Conservation (phyloP, 2,797 vertebrate genomes). For the Phataginus tetradactyla region DNA sequence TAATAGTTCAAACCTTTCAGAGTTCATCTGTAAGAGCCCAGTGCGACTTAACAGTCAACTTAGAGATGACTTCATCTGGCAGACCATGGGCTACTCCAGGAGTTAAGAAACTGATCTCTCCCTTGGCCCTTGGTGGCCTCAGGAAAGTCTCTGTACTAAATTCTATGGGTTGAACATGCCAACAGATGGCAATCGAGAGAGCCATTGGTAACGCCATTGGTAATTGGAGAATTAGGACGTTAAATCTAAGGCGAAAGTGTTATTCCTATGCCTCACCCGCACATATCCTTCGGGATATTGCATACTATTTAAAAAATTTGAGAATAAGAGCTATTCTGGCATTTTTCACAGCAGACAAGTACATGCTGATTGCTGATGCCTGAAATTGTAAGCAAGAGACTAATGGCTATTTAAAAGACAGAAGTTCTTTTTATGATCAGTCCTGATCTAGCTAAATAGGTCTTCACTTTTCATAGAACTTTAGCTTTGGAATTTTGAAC, state of each 20-base stretch:
- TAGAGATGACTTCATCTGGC: not conserved
- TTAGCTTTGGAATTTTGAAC: constrained; percentile 10
- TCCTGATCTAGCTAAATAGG: not conserved
- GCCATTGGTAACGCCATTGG: not conserved
- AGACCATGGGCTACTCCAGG: not conserved
- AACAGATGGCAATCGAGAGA: not conserved
- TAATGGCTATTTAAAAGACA: not conserved
- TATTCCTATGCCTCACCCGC: not conserved
- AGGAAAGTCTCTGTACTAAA: not conserved
- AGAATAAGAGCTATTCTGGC: not conserved
- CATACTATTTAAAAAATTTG: constrained; percentile 32
- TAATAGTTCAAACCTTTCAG: not conserved
- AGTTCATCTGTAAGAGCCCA: not conserved
- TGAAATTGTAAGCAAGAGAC: not conserved
- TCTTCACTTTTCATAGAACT: constrained; percentile 23
- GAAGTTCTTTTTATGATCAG: not conserved
- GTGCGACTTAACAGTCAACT: not conserved
- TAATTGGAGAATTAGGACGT: not conserved
- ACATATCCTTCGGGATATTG: constrained; percentile 11
- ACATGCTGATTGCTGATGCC: not conserved
- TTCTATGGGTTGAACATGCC: not conserved
- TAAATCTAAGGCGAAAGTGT: constrained; percentile 39
- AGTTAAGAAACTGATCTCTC: not conserved
- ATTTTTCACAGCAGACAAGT: not conserved
- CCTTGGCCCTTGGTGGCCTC: not conserved